Conservation (phyloP, 2,113 vertebrate species). For the Balaeniceps rex region DNA sequence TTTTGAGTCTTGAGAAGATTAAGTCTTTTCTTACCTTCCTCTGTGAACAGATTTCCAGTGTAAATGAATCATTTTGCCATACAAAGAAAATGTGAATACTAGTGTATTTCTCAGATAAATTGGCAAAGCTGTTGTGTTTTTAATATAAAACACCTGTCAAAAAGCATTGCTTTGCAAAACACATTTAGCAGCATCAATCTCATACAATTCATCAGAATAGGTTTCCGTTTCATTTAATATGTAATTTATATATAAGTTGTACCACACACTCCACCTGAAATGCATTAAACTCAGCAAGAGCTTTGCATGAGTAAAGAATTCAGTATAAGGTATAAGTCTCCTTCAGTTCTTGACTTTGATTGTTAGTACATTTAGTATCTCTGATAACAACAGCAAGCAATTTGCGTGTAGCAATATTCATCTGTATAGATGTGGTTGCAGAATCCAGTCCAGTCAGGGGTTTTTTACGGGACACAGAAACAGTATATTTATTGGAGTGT, state of each 20-base stretch:
- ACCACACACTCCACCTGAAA: neutral
- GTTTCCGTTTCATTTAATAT: neutral
- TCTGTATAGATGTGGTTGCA: neutral
- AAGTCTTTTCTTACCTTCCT: neutral
- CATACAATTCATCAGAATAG: neutral
- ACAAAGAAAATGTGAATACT: neutral
- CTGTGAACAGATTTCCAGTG: slow-evolving; percentile 1
- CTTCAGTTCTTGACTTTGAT: neutral
- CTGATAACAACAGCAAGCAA: neutral
- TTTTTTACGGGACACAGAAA: neutral
- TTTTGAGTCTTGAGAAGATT: neutral
- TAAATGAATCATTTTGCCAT: slow-evolving; percentile 19
- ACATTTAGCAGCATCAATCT: neutral
- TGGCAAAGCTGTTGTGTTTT: neutral
- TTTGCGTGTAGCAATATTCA: neutral
- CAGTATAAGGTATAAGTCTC: neutral
- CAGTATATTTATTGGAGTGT: neutral
- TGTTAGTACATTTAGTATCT: neutral
- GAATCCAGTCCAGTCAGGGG: neutral
- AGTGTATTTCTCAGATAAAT: neutral
- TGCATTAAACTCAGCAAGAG: neutral
- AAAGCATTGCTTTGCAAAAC: neutral
- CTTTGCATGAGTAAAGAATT: neutral
- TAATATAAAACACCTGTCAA: neutral
- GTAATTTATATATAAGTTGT: neutral